Base-by-base conservation (phyloP, 2,797 vertebrate species). In the Novumbra hubbsi region DNA sequence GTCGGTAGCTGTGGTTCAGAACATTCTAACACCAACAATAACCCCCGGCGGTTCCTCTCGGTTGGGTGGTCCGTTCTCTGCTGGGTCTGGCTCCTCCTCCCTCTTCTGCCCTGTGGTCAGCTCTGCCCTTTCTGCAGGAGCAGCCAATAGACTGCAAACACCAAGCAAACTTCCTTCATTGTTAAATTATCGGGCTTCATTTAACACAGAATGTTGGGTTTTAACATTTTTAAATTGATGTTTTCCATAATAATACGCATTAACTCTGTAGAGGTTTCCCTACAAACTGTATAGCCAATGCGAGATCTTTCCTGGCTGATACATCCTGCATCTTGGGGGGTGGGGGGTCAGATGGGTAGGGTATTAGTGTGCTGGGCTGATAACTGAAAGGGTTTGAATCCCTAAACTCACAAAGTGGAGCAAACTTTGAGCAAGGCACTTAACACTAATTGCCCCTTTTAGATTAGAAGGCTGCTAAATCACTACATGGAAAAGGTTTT, bases 101-200 rank as follows among this genome's bases (percentile, higher is more conserved):
- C 52, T 57, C 73, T 76, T 62, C 30, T 63, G 74, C 78, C 68
- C 79, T 14, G 1, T 17, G 81, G 85, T 81, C n/a, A 80, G 69
- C 21, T 30, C n/a, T 76, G 82, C 73, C 83, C 80, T 85, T 87
- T 83, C 71, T 68, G 76, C 11, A 8, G 21, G 6, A 55, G 3
- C 57, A 84, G 70, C 74, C 79, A 66, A 72, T 72, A 65, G 48
- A 17, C 76, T 48, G 57, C 75, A 72, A 1, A 6, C 70, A 80
- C 74, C 68, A 71, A 70, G 75, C 80, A 78, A 83, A 74, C 73
- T 71, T 80, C 52, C 8, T 21, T 57, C n/a, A 2, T 21, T 21
- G n/a, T 57, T 21, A 57, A 57, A n/a, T 21, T 21, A 19, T 55
- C 21, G 2, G n/a, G n/a, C 19, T 57, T 3, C 3, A 57, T 21